Percentiles rank a stretch among this genome's conserved stretches.
Evolutionary conservation across 1,140 invertebrate species (phyloP).

Genomic region (Plectrocnemia conspersa): DNA sequence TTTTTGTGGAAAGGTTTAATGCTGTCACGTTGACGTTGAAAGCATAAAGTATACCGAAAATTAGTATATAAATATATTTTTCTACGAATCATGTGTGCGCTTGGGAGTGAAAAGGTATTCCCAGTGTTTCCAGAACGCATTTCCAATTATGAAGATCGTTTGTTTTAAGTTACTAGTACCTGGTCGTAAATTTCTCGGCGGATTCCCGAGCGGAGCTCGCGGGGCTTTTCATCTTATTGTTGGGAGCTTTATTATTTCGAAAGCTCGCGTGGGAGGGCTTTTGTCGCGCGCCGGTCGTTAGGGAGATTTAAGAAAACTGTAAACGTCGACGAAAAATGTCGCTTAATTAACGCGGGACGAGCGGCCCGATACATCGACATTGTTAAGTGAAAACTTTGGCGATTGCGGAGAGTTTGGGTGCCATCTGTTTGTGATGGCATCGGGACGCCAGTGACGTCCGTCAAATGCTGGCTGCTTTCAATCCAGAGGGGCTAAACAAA

Average conservation of each 20-base stretch:
- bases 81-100: too few species aligned
- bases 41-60: too few species aligned
- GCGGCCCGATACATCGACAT: neutral
- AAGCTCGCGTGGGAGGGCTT: conserved; percentile 26
- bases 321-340: conserved; percentile 27
- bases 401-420: neutral
- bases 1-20: too few species aligned
- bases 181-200: conserved; percentile 18
- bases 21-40: too few species aligned
- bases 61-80: too few species aligned
- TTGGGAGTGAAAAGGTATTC: too few species aligned
- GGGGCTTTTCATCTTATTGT: conserved; percentile 16
- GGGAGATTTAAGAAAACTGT: conserved; percentile 30
- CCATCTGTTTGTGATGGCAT: conserved; percentile 4
- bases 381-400: conserved; percentile 10
- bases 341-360: conserved; percentile 18
- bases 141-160: conserved; percentile 20
- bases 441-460: neutral
- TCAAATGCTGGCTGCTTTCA: neutral
- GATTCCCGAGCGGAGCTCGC: neutral
- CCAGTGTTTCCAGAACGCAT: conserved; percentile 1
- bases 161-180: conserved; percentile 6
- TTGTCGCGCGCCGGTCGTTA: conserved; percentile 13
- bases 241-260: conserved; percentile 3
- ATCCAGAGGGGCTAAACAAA: neutral